Evolutionary conservation across 2,113 vertebrate genomes (phyloP).

Genomic region (Microtus montanus): DNA sequence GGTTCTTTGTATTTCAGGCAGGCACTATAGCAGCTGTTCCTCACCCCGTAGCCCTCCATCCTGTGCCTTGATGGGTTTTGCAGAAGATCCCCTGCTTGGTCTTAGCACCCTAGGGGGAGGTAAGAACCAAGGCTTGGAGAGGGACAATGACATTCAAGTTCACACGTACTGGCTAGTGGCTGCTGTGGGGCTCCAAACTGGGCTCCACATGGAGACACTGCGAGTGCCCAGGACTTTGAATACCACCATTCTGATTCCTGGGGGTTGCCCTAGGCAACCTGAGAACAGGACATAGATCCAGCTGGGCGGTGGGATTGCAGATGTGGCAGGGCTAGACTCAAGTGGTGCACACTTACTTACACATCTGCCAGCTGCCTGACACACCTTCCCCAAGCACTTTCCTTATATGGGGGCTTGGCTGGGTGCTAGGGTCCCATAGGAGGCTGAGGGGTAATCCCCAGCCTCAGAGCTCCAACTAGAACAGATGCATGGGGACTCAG

Average conservation of each 20-base stretch:
- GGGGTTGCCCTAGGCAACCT: background rate
- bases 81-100: background rate
- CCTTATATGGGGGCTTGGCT: background rate
- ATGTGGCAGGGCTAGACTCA: background rate
- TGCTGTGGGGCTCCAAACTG: background rate
- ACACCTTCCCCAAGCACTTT: background rate
- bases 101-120: background rate
- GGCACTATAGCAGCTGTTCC: background rate
- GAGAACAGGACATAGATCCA: background rate
- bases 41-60: background rate
- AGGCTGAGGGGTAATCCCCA: background rate
- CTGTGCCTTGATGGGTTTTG: background rate
- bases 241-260: background rate
- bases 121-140: background rate
- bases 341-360: fast-evolving
- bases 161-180: background rate
- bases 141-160: background rate
- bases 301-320: background rate
- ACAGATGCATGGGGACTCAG: background rate
- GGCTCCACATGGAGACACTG: background rate
- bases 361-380: background rate
- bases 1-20: background rate
- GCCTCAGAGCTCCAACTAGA: background rate
- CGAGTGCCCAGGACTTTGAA: background rate
- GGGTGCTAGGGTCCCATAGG: background rate